phyloP scores from a whole-genome alignment of 1,140 invertebrate species.

The Laupala kohalensis region DNA sequence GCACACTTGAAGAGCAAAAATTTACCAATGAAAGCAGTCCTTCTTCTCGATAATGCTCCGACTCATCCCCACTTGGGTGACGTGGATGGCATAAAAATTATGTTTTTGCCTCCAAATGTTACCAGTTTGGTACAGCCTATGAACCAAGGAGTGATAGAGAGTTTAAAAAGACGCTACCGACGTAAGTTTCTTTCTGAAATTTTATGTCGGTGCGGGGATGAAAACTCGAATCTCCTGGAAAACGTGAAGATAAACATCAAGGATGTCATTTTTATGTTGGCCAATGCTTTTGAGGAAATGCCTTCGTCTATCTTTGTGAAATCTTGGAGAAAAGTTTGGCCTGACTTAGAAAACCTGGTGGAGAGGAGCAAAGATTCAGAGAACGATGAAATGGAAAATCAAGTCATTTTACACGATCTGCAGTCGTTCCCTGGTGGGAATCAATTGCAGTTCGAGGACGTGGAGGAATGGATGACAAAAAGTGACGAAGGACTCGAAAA shows the following conservation, averaged over 20 bases:
- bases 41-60: constrained; percentile 24
- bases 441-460: too few species aligned
- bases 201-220: constrained; percentile 16
- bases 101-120: constrained; percentile 31
- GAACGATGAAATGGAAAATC: too few species aligned
- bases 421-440: too few species aligned
- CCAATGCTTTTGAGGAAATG: not conserved
- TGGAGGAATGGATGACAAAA: too few species aligned
- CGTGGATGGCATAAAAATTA: constrained; percentile 19
- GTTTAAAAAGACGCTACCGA: not conserved
- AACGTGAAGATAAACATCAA: not conserved
- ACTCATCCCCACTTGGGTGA: constrained; percentile 18
- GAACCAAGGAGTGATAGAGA: constrained; percentile 21
- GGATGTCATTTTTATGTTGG: not conserved
- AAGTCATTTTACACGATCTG: too few species aligned
- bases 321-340: not conserved
- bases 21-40: constrained; percentile 18
- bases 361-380: too few species aligned
- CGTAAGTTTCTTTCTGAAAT: not conserved
- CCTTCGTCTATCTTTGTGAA: not conserved
- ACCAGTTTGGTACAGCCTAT: constrained; percentile 30
- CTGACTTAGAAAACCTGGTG: too few species aligned
- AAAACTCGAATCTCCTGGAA: not conserved
- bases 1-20: constrained; percentile 18
- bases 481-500: too few species aligned